These are phyloP conservation scores for Unio delphinus DNA, from an alignment of 2,888 invertebrate genomes.

Conservation along the genomic window DNA sequence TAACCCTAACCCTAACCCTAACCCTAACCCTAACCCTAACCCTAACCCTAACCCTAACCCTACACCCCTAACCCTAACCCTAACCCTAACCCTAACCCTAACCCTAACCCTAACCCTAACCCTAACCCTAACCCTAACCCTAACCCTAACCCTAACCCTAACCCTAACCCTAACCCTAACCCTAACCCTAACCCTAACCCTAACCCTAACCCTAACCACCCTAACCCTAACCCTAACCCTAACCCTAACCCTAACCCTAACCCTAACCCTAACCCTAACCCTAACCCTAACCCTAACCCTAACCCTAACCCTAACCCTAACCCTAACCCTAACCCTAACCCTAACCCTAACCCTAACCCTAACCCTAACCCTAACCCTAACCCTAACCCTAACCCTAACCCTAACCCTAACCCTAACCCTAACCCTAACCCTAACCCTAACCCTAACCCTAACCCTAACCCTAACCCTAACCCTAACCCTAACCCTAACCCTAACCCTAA, in stretches of 20 bases:
- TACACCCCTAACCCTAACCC: constrained; percentile 18
- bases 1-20: constrained; percentile 44
- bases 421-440: constrained; percentile 28
- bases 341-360: constrained; percentile 45
- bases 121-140: constrained; percentile 23
- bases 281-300: constrained; percentile 21
- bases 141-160: constrained; percentile 31
- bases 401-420: constrained; percentile 25
- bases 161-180: constrained; percentile 38
- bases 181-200: constrained; percentile 34
- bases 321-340: constrained; percentile 37
- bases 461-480: constrained; percentile 37
- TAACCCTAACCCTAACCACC: constrained; percentile 29
- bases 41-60: constrained; percentile 37
- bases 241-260: constrained; percentile 30
- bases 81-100: constrained; percentile 34
- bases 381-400: constrained; percentile 30
- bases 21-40: constrained; percentile 45
- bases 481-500: constrained; percentile 35
- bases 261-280: constrained; percentile 27
- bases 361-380: constrained; percentile 38
- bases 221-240: constrained; percentile 26
- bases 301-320: constrained; percentile 33
- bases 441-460: constrained; percentile 28
- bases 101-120: constrained; percentile 41